A percentile compares a stretch with the other conserved stretches of the same genome.
phyloP scores from a whole-genome alignment of 2,888 invertebrate genomes.

The Tenodera sinensis region DNA sequence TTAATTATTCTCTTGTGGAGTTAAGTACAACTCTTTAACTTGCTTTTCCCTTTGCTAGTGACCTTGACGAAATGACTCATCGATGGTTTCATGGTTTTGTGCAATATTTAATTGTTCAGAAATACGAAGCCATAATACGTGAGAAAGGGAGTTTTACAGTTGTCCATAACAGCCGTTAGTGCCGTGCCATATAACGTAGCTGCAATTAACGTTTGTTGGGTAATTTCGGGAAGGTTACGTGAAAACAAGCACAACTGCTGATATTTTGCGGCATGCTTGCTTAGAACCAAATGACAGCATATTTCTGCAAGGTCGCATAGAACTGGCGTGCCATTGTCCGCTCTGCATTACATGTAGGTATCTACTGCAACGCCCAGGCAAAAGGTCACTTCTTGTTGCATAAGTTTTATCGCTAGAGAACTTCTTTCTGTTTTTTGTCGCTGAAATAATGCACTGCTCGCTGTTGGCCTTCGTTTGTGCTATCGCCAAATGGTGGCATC shows the following conservation, averaged over 20 bases:
- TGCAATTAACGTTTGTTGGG: neutral
- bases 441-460: too few relatives aligned
- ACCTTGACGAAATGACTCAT: too few relatives aligned
- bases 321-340: neutral
- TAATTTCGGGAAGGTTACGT: neutral
- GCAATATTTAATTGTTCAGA: too few relatives aligned
- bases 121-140: neutral
- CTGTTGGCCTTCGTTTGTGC: too few relatives aligned
- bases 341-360: too few relatives aligned
- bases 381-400: neutral
- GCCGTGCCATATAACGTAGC: neutral
- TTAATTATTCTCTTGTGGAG: too few relatives aligned
- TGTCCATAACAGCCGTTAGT: neutral
- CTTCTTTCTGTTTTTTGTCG: neutral
- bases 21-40: too few relatives aligned
- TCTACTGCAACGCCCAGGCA: neutral
- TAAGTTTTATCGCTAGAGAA: neutral
- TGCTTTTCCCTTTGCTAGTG: too few relatives aligned
- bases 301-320: neutral
- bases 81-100: too few relatives aligned
- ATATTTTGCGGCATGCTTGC: neutral
- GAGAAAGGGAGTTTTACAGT: neutral
- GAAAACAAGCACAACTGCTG: neutral
- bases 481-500: too few relatives aligned
- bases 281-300: neutral